These are phyloP conservation scores for Podarcis muralis DNA, from an alignment of 2,113 vertebrate genomes.

Conservation along the genomic window DNA sequence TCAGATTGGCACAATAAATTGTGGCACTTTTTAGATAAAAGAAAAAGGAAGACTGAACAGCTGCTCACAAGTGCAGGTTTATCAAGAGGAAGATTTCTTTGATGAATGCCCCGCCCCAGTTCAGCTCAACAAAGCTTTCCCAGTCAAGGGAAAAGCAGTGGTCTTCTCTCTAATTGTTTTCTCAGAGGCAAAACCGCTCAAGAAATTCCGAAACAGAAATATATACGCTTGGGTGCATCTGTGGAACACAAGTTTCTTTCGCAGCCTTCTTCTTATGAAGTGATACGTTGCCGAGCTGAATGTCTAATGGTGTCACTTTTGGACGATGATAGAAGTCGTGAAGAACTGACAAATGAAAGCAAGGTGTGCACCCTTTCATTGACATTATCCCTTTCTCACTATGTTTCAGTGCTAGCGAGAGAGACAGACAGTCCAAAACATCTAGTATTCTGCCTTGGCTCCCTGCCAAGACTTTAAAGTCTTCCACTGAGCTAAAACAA, in stretches of 20 bases:
- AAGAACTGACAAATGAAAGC: conserved; percentile 71
- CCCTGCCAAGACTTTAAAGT: conserved; percentile 84
- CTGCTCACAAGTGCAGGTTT: neutral
- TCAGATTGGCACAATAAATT: neutral
- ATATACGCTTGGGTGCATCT: neutral
- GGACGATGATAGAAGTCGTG: conserved; percentile 70
- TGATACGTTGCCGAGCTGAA: conserved; percentile 73
- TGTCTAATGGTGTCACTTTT: conserved; percentile 66
- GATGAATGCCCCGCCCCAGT: neutral
- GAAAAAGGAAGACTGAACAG: neutral
- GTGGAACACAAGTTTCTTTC: conserved; percentile 31
- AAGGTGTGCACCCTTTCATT: conserved; percentile 49
- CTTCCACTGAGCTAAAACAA: conserved; percentile 86
- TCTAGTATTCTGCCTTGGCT: conserved; percentile 77
- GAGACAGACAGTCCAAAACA: conserved; percentile 71
- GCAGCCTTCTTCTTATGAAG: neutral
- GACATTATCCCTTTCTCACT: conserved; percentile 54
- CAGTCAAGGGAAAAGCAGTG: conserved; percentile 6
- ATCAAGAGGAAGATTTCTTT: neutral
- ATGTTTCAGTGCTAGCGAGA: conserved; percentile 64
- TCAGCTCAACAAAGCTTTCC: conserved; percentile 1
- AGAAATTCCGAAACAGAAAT: conserved; percentile 27
- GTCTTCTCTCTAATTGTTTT: neutral
- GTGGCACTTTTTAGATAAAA: neutral
- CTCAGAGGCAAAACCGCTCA: neutral